A percentile compares a stretch with the other conserved stretches of the same genome.
Evolutionary conservation across 1,140 invertebrate species (phyloP).

Genomic region (Wiebesia pumilae): DNA sequence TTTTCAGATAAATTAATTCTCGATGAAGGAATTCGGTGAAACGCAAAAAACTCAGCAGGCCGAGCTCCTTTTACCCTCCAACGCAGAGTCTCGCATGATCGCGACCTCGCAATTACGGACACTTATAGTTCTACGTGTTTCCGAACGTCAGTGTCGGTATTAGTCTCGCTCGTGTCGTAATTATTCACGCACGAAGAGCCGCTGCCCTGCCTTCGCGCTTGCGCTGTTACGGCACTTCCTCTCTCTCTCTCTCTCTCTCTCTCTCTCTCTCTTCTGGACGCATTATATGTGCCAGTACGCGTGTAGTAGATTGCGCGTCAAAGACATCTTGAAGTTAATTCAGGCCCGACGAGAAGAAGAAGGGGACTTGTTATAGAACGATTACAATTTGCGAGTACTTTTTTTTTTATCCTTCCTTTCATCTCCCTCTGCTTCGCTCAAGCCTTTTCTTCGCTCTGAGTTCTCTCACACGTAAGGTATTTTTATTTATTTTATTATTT

Average conservation of each 20-base stretch:
- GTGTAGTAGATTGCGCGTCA: constrained; percentile 44
- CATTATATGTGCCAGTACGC: background rate
- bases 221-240: constrained; percentile 64
- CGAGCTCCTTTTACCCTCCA: background rate
- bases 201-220: constrained; percentile 38
- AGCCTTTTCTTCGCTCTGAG: too few relatives aligned
- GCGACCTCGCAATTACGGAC: background rate
- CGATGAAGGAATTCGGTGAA: background rate
- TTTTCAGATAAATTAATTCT: background rate
- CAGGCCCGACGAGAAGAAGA: background rate
- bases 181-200: constrained; percentile 59
- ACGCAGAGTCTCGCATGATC: background rate
- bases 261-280: background rate
- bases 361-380: constrained; percentile 31
- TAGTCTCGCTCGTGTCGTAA: constrained; percentile 42
- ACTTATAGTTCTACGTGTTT: background rate
- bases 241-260: constrained; percentile 57
- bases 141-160: background rate
- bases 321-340: constrained; percentile 51
- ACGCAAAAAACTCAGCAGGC: too few relatives aligned
- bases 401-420: background rate
- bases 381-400: constrained; percentile 36
- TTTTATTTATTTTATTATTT: too few relatives aligned
- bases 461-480: too few relatives aligned
- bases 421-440: background rate